phyloP scores from a whole-genome alignment of 2,888 invertebrate species.

The Girardia tigrina region DNA sequence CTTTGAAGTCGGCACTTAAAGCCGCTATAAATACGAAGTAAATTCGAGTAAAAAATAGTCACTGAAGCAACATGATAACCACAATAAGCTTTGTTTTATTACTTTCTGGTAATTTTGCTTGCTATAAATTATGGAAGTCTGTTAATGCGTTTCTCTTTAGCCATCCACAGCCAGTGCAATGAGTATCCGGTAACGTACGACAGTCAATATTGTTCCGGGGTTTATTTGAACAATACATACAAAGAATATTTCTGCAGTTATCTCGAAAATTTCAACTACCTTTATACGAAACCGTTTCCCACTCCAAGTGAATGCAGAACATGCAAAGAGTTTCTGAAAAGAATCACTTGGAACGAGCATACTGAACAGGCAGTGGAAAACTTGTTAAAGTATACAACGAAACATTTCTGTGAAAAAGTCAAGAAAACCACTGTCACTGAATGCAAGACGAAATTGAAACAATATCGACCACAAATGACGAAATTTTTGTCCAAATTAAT shows the following conservation, averaged over 20 bases:
- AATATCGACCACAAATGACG: slow-evolving; percentile 11
- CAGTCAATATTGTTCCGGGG: not conserved
- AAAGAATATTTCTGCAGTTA: not conserved
- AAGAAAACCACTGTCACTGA: not conserved
- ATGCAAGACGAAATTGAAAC: slow-evolving; percentile 5
- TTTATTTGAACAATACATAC: not conserved
- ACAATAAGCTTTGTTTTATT: not conserved
- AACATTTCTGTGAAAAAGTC: slow-evolving; percentile 9
- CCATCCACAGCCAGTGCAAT: not conserved
- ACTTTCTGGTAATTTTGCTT: not conserved
- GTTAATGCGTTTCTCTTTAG: not conserved
- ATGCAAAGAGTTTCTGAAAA: not conserved
- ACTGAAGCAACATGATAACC: not conserved
- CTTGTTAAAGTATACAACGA: not conserved
- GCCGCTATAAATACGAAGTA: not conserved
- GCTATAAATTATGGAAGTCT: not conserved
- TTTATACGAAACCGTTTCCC: not conserved
- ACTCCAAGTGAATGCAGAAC: not conserved
- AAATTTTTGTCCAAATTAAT: not conserved
- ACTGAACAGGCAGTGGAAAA: not conserved
- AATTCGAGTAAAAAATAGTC: not conserved
- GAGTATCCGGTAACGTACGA: not conserved
- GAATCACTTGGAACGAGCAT: not conserved
- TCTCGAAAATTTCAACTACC: not conserved
- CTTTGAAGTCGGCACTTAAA: too few species aligned